These are phyloP conservation scores for Zaprionus capensis DNA, from an alignment of 1,140 invertebrate genomes.

Conservation along the genomic window DNA sequence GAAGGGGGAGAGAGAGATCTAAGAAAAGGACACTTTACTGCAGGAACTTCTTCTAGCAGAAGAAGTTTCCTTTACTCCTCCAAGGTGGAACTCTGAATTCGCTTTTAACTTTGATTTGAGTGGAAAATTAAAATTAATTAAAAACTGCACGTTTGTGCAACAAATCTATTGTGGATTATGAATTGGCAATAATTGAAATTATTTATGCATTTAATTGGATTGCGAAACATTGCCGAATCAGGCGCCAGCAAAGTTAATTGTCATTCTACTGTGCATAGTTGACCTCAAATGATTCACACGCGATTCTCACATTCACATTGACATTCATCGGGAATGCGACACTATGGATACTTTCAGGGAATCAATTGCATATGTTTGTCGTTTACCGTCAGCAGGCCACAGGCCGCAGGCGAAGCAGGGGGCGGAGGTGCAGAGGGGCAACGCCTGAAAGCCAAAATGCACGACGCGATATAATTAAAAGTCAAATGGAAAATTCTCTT, in stretches of 20 bases:
- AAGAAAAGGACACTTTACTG: too few relatives aligned
- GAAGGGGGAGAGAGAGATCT: neutral
- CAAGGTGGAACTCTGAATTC: too few relatives aligned
- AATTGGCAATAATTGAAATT: conserved; percentile 1
- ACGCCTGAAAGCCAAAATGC: conserved; percentile 1
- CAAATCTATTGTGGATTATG: neutral
- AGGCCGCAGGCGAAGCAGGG: neutral
- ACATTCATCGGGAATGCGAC: neutral
- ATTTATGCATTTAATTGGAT: neutral
- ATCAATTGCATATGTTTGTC: neutral
- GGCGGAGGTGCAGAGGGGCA: neutral
- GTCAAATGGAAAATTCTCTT: conserved; percentile 54
- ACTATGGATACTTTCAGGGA: neutral
- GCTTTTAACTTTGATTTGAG: too few relatives aligned
- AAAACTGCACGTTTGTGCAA: neutral
- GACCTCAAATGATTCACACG: conserved; percentile 8
- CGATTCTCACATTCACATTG: neutral
- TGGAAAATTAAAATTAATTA: neutral
- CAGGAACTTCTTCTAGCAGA: too few relatives aligned
- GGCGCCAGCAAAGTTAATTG: neutral
- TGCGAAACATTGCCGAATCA: neutral
- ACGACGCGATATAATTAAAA: conserved; percentile 55
- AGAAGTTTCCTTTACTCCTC: too few relatives aligned
- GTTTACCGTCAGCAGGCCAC: neutral
- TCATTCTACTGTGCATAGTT: neutral